Evolutionary conservation across 2,888 invertebrate genomes (phyloP), one percentile per base, ranked within the genome.

Genomic region (Athripsodes cinereus): DNA sequence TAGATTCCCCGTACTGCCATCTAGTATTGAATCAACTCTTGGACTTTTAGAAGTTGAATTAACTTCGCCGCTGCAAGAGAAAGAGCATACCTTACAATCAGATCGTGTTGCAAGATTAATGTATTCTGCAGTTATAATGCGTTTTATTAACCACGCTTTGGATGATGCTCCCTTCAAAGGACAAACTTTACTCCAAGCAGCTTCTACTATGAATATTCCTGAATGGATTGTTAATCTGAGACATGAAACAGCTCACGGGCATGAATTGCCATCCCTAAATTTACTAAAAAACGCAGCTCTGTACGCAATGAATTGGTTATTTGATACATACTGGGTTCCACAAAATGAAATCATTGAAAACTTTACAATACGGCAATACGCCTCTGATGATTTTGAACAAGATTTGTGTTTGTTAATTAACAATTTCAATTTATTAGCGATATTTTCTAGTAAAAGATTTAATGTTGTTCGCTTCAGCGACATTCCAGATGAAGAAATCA

Each of bases 141-240:
- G 87, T 67, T 86, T 83, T 69, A 74, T 85, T 6, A 85, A 85
- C 69, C 81, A 83, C 65, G 80, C 83, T 68, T 72, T 81, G n/a
- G 81, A 82, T 64, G 69, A 78, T 53, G 79, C 60, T 62, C 75
- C 78, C 48, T 74, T 74, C 0, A 80, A 78, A 67, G 78, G 78
- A 18, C 67, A 64, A 8, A 74, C 74, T 2, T 74, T 83, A 65
- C 77, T 83, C 60, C 74, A 77, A 66, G 82, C 83, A 31, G 87
- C 86, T 0, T 78, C 77, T 62, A 78, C 82, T 70, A 72, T 86
- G 58, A 84, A 84, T 46, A 81, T 92, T 44, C 92, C 92, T 1
- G 82, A 85, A 60, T 92, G 91, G 90, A 79, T 93, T 57, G 84
- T 92, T 5, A 83, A 86, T 64, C 70, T 92, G 53, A 78, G 92